Evolutionary conservation across 2,797 vertebrate species (phyloP), one percentile per base, ranked within the genome.

Genomic region (Peromyscus aztecus): DNA sequence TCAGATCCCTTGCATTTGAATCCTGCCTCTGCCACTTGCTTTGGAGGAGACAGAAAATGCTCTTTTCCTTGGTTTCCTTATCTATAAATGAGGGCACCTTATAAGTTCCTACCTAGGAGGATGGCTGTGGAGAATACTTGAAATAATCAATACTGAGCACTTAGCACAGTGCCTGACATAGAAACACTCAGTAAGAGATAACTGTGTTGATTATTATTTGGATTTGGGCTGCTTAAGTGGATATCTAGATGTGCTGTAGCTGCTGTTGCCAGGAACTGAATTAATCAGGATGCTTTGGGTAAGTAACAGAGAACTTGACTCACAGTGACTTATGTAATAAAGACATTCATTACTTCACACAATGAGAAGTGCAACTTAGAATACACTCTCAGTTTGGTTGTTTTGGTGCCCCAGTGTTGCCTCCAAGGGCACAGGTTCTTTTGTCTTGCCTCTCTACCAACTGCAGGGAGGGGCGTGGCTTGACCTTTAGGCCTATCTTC

Each of bases 261-360:
- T 3, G 71, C 63, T 40, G 34, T 61, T 46, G n/a, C 90, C 29
- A 12, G 67, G 76, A 24, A 12, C 76, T 10, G 76, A n/a, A 16
- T 73, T 71, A 27, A 75, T 43, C 49, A 19, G 61, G 57, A 37
- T 46, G 46, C 67, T 85, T n/a, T 76, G 3, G 23, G 86, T 71
- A 34, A 89, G 69, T 46, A 55, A 46, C 49, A 78, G 71, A 43
- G 59, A 59, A 77, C 75, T 49, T 82, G 94, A 49, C 75, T 75
- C 27, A 57, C 29, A 10, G 88, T 37, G 69, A 59, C 29, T 71
- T 63, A 37, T 1, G n/a, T 37, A 77, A 2, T 17, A 55, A 93
- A 49, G 69, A 8, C 37, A 13, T 67, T 52, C 40, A n/a, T 81
- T 27, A 19, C 73, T 57, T 57, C 34, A 4, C 4, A 2, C 13